Percentiles rank a stretch among this genome's conserved stretches.
phyloP scores from a whole-genome alignment of 2,888 invertebrate genomes.

The Cryptocheilus praepositus region DNA sequence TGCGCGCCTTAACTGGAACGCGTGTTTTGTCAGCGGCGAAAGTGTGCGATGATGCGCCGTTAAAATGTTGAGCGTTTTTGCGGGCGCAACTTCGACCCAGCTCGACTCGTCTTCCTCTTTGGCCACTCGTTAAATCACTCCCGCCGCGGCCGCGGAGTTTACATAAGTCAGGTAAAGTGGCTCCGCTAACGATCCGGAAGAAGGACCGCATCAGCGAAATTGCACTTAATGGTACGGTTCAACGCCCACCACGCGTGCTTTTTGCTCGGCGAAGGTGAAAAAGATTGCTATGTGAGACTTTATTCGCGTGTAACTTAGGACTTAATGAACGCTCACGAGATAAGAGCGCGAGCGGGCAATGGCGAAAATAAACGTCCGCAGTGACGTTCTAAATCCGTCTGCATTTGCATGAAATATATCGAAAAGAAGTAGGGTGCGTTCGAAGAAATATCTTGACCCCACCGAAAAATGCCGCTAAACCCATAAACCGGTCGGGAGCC shows the following conservation, averaged over 20 bases:
- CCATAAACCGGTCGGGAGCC: too few relatives aligned
- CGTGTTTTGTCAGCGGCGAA: too few relatives aligned
- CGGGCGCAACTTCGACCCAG: background rate
- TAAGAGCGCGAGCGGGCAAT: background rate
- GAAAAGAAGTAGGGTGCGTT: background rate
- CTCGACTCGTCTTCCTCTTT: background rate
- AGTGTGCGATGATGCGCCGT: too few relatives aligned
- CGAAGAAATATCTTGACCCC: background rate
- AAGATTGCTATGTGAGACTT: slow-evolving; percentile 53
- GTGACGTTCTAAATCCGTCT: background rate
- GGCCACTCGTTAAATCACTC: slow-evolving; percentile 52
- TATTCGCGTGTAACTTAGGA: slow-evolving; percentile 51
- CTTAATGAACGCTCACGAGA: slow-evolving; percentile 45
- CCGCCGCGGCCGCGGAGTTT: slow-evolving; percentile 54
- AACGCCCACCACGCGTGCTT: slow-evolving; percentile 59
- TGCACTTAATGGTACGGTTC: slow-evolving; percentile 63
- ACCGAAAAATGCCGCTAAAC: too few relatives aligned
- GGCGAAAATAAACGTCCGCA: too few relatives aligned
- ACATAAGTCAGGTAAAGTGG: slow-evolving; percentile 61
- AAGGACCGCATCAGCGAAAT: slow-evolving; percentile 62
- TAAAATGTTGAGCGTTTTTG: background rate
- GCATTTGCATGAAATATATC: background rate
- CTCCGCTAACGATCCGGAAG: slow-evolving; percentile 66
- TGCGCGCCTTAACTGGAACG: too few relatives aligned
- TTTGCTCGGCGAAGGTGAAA: slow-evolving; percentile 53